Evolutionary conservation across 2,797 vertebrate genomes (phyloP).

Genomic region (Nothura maculosa): DNA sequence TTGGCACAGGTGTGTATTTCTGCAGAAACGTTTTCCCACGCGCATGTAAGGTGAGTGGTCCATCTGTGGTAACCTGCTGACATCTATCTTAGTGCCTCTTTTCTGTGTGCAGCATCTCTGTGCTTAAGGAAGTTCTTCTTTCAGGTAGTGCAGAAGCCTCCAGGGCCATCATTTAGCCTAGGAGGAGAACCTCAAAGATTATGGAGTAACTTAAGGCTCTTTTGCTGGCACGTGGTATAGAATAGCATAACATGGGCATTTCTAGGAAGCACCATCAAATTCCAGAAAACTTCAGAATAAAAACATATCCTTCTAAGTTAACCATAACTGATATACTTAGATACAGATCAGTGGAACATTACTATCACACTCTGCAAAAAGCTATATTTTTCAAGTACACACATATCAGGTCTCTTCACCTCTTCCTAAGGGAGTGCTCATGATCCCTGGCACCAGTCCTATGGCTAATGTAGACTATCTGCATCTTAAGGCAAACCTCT

Average conservation of each 20-base stretch:
- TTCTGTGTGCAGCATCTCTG: not conserved
- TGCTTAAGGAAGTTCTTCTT: not conserved
- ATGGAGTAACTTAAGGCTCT: accelerated
- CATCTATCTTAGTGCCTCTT: not conserved
- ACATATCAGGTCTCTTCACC: not conserved
- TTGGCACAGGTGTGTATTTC: not conserved
- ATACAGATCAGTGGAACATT: not conserved
- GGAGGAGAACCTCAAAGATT: not conserved
- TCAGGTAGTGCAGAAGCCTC: not conserved
- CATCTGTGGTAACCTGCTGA: not conserved
- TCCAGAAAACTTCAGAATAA: not conserved
- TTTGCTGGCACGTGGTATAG: not conserved
- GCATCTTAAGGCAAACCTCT: not conserved
- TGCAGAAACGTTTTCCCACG: not conserved
- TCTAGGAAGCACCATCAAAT: not conserved
- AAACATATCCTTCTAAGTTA: not conserved
- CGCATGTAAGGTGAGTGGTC: not conserved
- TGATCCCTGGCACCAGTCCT: not conserved
- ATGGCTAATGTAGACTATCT: not conserved
- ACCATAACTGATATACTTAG: not conserved
- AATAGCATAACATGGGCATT: not conserved
- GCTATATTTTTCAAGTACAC: not conserved
- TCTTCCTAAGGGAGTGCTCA: not conserved
- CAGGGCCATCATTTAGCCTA: not conserved
- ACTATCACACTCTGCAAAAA: not conserved